phyloP scores from a whole-genome alignment of 2,888 invertebrate species.

The Polymixis flavicincta region DNA sequence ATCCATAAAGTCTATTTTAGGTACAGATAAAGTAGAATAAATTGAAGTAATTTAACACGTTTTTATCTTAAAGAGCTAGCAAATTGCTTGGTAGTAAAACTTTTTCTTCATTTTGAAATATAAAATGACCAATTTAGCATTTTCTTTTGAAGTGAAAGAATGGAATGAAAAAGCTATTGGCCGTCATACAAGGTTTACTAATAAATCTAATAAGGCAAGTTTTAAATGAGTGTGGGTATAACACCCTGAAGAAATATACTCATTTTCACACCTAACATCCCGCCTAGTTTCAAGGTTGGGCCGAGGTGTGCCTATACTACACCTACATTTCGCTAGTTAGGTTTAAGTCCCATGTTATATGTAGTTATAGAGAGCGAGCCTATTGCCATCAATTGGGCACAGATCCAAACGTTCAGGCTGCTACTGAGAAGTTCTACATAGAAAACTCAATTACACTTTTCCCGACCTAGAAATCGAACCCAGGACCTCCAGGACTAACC shows the following conservation, averaged over 20 bases:
- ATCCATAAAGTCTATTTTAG: conserved; percentile 46
- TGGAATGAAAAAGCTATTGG: background rate
- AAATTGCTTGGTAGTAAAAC: conserved; percentile 33
- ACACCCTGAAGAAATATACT: background rate
- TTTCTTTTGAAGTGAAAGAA: conserved; percentile 22
- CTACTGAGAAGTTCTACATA: too few species aligned
- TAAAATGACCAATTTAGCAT: conserved; percentile 27
- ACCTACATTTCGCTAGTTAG: too few species aligned
- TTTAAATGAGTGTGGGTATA: background rate
- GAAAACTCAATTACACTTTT: too few species aligned
- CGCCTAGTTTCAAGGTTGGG: too few species aligned
- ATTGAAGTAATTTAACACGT: conserved; percentile 48
- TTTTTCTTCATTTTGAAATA: conserved; percentile 39
- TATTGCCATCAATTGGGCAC: too few species aligned
- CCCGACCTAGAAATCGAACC: too few species aligned
- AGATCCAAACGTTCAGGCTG: too few species aligned
- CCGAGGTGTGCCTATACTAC: too few species aligned
- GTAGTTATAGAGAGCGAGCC: too few species aligned
- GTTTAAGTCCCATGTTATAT: too few species aligned
- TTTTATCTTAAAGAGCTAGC: conserved; percentile 44
- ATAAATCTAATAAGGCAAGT: conserved; percentile 10
- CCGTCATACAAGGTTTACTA: background rate
- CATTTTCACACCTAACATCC: too few species aligned
- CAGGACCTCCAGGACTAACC: too few species aligned
- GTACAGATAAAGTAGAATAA: conserved; percentile 30